Conservation (phyloP, 2,888 invertebrate genomes). For the Napeogenes inachia region DNA sequence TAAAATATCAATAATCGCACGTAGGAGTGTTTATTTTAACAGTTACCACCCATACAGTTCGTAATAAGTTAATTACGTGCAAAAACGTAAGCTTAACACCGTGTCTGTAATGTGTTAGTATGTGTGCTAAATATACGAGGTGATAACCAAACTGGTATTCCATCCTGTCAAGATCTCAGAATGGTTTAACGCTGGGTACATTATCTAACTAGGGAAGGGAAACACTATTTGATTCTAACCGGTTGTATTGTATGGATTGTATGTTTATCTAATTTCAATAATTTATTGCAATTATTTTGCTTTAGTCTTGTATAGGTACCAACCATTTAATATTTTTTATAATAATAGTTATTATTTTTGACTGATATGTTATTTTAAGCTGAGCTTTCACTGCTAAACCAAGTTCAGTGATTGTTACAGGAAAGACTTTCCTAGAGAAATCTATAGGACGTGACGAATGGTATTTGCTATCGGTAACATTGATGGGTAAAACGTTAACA, state of each 20-base stretch:
- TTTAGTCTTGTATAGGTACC: too few species aligned
- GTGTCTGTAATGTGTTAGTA: constrained; percentile 45
- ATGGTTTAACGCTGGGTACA: too few species aligned
- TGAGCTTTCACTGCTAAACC: not conserved
- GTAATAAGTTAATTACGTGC: constrained; percentile 75
- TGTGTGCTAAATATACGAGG: constrained; percentile 42
- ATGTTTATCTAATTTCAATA: too few species aligned
- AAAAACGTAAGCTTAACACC: constrained; percentile 63
- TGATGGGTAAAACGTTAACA: constrained; percentile 41
- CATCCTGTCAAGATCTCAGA: constrained; percentile 11
- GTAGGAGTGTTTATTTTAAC: constrained; percentile 12
- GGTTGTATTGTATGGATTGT: too few species aligned
- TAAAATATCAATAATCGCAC: too few species aligned
- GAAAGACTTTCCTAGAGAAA: constrained; percentile 28
- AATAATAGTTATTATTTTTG: too few species aligned
- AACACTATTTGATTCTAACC: too few species aligned
- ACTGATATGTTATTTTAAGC: too few species aligned
- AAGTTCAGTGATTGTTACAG: constrained; percentile 13
- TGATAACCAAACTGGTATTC: constrained; percentile 30
- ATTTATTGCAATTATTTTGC: too few species aligned
- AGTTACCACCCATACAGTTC: constrained; percentile 39
- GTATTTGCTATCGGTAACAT: constrained; percentile 26
- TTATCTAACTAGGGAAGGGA: too few species aligned
- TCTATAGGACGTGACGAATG: constrained; percentile 26
- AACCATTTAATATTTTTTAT: too few species aligned